Evolutionary conservation across 2,888 invertebrate species (phyloP).

Genomic region (Agrochola circellaris): DNA sequence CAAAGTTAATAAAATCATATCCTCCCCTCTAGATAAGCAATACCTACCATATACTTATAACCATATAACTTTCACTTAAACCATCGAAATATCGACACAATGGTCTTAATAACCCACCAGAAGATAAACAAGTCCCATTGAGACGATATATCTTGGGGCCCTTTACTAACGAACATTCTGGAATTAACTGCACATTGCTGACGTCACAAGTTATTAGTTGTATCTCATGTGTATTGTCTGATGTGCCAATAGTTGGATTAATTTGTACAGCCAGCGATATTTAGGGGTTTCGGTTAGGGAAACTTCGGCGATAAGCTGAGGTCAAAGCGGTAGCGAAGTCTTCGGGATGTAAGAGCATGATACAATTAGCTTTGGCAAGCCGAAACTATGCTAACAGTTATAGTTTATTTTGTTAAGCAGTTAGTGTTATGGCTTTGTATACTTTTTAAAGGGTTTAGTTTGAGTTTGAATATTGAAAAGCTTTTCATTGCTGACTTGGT

Average conservation of each 20-base stretch:
- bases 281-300: slow-evolving; percentile 60
- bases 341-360: slow-evolving; percentile 46
- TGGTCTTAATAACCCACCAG: slow-evolving; percentile 76
- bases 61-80: slow-evolving; percentile 70
- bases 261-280: slow-evolving; percentile 69
- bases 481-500: neutral
- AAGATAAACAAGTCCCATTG: slow-evolving; percentile 84
- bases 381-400: slow-evolving; percentile 34
- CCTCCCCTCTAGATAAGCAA: slow-evolving; percentile 31
- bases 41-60: slow-evolving; percentile 61
- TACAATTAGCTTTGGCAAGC: slow-evolving; percentile 54
- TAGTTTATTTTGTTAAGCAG: slow-evolving; percentile 38
- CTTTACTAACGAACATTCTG: slow-evolving; percentile 71
- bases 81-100: slow-evolving; percentile 76
- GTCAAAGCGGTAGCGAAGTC: slow-evolving; percentile 53
- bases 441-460: neutral
- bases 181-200: slow-evolving; percentile 74
- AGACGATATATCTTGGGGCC: slow-evolving; percentile 82
- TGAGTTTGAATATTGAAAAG: neutral
- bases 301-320: slow-evolving; percentile 58
- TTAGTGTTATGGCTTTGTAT: slow-evolving; percentile 11
- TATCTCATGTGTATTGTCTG: slow-evolving; percentile 77
- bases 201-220: slow-evolving; percentile 80
- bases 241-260: slow-evolving; percentile 78
- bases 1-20: slow-evolving; percentile 2